Conservation (phyloP, 2,797 vertebrate genomes). For the Sebastes melanostomus region DNA sequence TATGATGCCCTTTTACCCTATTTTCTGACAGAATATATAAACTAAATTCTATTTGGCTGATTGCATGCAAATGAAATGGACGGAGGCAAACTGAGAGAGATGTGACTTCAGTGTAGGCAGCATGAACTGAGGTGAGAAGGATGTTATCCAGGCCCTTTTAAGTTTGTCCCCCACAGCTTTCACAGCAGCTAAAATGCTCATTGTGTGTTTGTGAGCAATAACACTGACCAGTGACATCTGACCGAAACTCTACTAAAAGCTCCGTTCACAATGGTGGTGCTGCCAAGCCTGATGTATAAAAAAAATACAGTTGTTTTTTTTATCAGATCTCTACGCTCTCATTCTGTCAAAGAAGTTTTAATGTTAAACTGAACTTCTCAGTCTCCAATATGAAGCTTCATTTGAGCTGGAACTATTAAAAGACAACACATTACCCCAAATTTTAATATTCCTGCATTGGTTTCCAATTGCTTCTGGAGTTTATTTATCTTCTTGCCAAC, state of each 20-base stretch:
- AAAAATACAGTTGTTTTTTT: neutral
- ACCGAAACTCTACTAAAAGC: neutral
- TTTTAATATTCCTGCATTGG: neutral
- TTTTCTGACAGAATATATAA: conserved; percentile 12
- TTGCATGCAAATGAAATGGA: conserved; percentile 20
- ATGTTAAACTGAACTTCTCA: neutral
- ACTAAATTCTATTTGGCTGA: conserved; percentile 2
- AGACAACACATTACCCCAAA: neutral
- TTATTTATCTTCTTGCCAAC: neutral
- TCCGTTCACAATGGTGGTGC: neutral
- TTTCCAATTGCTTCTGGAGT: neutral
- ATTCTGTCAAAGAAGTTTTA: neutral
- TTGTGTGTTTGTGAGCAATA: conserved; percentile 4
- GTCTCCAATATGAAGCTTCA: neutral
- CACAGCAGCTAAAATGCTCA: neutral
- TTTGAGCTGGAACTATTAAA: neutral
- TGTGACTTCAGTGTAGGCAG: neutral
- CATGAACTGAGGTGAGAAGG: neutral
- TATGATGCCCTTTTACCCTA: conserved; percentile 1
- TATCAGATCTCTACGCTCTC: neutral
- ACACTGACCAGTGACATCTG: conserved; percentile 9
- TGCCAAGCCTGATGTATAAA: neutral
- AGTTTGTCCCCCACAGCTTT: neutral
- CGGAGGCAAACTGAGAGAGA: neutral
- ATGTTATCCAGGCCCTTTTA: conserved; percentile 1